Conservation (phyloP, 2,113 vertebrate species). For the Periophthalmus modestus region DNA sequence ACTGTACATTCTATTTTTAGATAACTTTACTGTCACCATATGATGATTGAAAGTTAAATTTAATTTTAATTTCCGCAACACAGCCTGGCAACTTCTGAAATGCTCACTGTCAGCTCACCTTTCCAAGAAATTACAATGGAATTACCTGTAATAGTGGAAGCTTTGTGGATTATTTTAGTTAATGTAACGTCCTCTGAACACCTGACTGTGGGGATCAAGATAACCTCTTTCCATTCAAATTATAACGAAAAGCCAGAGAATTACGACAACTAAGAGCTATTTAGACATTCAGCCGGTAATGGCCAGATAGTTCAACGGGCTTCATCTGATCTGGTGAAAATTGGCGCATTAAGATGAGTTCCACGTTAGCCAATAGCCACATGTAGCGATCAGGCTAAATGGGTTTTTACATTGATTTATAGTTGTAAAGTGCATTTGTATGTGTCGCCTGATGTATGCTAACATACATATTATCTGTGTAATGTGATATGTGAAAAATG, state of each 20-base stretch:
- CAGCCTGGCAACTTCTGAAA: constrained; percentile 52
- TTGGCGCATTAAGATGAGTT: constrained; percentile 63
- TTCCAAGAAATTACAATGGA: constrained; percentile 74
- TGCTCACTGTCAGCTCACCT: constrained; percentile 64
- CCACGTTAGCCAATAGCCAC: constrained; percentile 11
- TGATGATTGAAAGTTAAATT: constrained; percentile 68
- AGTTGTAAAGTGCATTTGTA: not conserved
- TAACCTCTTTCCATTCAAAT: constrained; percentile 75
- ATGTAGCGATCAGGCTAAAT: constrained; percentile 30
- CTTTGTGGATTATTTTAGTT: constrained; percentile 76
- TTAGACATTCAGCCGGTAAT: constrained; percentile 64
- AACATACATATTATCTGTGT: not conserved
- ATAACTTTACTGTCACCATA: no score
- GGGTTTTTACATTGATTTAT: constrained; percentile 13
- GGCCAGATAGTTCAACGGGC: constrained; percentile 54
- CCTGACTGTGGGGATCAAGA: constrained; percentile 69
- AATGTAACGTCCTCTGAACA: constrained; percentile 68
- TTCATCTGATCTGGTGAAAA: constrained; percentile 62
- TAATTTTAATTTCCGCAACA: constrained; percentile 28
- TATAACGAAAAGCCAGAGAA: constrained; percentile 58
- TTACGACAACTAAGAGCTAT: constrained; percentile 69
- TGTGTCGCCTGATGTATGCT: not conserved
- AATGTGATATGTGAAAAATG: not conserved
- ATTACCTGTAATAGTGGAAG: constrained; percentile 72
- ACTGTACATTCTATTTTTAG: no score